Evolutionary conservation across 2,797 vertebrate genomes (phyloP).

Genomic region (Myiotriccus ornatus): DNA sequence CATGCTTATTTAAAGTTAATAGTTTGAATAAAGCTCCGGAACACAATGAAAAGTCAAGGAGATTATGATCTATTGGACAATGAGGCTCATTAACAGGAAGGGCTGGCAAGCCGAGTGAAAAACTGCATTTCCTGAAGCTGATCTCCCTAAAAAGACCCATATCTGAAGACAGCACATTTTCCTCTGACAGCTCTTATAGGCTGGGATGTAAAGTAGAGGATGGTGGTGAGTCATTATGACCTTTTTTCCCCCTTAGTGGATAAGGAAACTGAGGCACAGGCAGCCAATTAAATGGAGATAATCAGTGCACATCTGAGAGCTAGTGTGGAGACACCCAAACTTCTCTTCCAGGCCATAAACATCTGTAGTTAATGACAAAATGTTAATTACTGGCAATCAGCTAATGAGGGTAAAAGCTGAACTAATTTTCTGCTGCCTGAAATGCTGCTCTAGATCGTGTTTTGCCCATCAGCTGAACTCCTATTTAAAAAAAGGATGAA

Average conservation of each 20-base stretch:
- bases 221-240: background rate
- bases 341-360: slow-evolving; percentile 59
- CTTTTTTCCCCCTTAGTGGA: background rate
- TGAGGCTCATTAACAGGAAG: background rate
- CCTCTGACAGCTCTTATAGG: background rate
- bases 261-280: slow-evolving; percentile 38
- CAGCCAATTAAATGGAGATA: slow-evolving; percentile 51
- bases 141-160: background rate
- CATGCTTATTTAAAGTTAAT: background rate
- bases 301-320: slow-evolving; percentile 38
- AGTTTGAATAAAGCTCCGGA: background rate
- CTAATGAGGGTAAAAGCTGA: slow-evolving; percentile 70
- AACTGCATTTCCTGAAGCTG: background rate
- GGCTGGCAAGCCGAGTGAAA: background rate
- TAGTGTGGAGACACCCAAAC: slow-evolving; percentile 24
- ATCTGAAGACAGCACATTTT: background rate
- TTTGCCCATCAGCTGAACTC: slow-evolving; percentile 67
- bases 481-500: slow-evolving; percentile 55
- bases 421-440: slow-evolving; percentile 67
- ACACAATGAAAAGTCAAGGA: slow-evolving; percentile 1
- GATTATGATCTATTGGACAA: slow-evolving; percentile 12
- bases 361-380: slow-evolving; percentile 70
- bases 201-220: background rate
- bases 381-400: slow-evolving; percentile 70
- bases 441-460: slow-evolving; percentile 44